phyloP scores from a whole-genome alignment of 2,888 invertebrate genomes.

The Sinodicranocentrus sp. region DNA sequence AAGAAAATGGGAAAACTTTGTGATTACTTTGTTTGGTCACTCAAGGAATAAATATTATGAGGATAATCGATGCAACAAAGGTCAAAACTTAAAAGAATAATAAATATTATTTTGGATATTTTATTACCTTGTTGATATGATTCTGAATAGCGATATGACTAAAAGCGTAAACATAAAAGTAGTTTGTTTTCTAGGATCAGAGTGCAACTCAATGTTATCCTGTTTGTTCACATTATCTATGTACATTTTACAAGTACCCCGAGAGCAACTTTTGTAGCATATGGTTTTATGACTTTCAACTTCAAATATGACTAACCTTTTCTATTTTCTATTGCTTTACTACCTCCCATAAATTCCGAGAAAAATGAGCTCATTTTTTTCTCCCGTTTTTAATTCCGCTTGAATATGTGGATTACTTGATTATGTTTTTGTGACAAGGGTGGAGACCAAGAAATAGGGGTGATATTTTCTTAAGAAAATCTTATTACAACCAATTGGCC shows the following conservation, averaged over 20 bases:
- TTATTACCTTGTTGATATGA: neutral
- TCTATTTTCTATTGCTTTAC: neutral
- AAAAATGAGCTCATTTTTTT: constrained; percentile 5
- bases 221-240: neutral
- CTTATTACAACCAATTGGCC: neutral
- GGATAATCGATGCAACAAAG: neutral
- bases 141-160: neutral
- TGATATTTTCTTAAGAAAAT: neutral
- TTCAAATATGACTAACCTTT: neutral
- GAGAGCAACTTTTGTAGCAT: neutral
- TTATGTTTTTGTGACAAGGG: neutral
- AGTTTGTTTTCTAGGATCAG: neutral
- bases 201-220: neutral
- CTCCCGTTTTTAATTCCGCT: neutral
- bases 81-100: neutral
- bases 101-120: neutral
- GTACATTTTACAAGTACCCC: neutral
- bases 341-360: neutral
- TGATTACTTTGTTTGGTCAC: neutral
- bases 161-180: neutral
- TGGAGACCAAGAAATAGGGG: neutral
- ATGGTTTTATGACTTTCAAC: neutral
- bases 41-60: neutral
- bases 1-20: constrained; percentile 2
- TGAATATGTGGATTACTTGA: too few relatives aligned